Percentiles rank a stretch among this genome's conserved stretches.
Evolutionary conservation across 2,113 vertebrate genomes (phyloP).

Genomic region (Capreolus pygargus): DNA sequence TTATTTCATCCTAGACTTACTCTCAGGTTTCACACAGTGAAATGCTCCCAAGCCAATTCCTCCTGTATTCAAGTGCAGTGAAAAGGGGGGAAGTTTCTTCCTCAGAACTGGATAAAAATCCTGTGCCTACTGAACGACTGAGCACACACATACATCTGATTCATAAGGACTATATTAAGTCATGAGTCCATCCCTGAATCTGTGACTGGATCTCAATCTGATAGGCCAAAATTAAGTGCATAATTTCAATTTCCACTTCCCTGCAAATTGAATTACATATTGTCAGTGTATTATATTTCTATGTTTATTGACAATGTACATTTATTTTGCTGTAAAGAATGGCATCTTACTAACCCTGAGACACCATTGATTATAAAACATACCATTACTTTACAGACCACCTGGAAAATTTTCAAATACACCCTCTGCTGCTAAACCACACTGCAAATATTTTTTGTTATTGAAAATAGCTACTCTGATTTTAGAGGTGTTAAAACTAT

Average conservation of each 20-base stretch:
- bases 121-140: background rate
- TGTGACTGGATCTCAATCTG: background rate
- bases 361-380: background rate
- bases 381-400: background rate
- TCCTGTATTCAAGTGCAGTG: background rate
- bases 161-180: background rate
- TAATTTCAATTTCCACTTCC: background rate
- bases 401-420: background rate
- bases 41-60: background rate
- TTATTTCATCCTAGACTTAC: background rate
- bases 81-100: background rate
- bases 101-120: background rate
- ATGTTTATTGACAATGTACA: background rate
- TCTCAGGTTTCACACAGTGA: background rate
- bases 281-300: background rate
- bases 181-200: background rate
- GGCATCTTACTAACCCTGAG: background rate
- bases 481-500: background rate
- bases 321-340: background rate
- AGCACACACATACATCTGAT: background rate
- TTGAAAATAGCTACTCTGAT: background rate
- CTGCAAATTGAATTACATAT: background rate
- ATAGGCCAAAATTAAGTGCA: background rate
- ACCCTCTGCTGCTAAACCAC: background rate
- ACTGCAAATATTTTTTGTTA: background rate